These are phyloP conservation scores for Perdita meconis DNA, from an alignment of 2,888 invertebrate species.

Conservation along the genomic window DNA sequence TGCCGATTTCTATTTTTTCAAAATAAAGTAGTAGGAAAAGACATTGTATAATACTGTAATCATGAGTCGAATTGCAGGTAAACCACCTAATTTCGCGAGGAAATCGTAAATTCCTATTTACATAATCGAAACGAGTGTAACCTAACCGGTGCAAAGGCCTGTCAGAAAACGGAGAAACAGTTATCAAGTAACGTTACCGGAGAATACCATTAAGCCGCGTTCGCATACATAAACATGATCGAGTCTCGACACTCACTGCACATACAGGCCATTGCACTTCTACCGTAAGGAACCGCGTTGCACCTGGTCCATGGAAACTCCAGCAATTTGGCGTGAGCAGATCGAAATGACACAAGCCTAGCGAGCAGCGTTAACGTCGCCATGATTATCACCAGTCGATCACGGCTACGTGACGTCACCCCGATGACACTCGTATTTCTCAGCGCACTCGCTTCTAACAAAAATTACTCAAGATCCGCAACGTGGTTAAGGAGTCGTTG, in stretches of 20 bases:
- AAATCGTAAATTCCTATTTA: neutral
- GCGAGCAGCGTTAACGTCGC: slow-evolving; percentile 78
- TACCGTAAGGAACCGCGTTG: slow-evolving; percentile 59
- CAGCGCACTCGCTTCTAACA: slow-evolving; percentile 2
- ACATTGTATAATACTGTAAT: neutral
- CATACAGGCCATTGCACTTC: slow-evolving; percentile 73
- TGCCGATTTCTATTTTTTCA: neutral
- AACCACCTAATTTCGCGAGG: too few relatives aligned
- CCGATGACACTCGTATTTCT: slow-evolving; percentile 49
- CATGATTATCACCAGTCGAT: slow-evolving; percentile 75
- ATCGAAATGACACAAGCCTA: slow-evolving; percentile 75
- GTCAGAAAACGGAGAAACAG: slow-evolving; percentile 11
- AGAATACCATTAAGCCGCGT: slow-evolving; percentile 11
- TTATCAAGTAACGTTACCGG: neutral
- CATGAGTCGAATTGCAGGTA: too few relatives aligned
- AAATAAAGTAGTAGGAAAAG: neutral
- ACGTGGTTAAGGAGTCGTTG: neutral
- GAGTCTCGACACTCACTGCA: slow-evolving; percentile 77
- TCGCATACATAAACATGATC: neutral
- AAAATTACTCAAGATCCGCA: neutral
- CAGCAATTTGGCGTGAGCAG: slow-evolving; percentile 69
- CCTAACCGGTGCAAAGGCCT: slow-evolving; percentile 10
- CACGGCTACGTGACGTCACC: slow-evolving; percentile 71
- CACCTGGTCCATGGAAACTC: slow-evolving; percentile 67
- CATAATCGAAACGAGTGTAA: too few relatives aligned